Evolutionary conservation across 2,888 invertebrate genomes (phyloP), one percentile per base, ranked within the genome.

Genomic region (Drosophila leonis): DNA sequence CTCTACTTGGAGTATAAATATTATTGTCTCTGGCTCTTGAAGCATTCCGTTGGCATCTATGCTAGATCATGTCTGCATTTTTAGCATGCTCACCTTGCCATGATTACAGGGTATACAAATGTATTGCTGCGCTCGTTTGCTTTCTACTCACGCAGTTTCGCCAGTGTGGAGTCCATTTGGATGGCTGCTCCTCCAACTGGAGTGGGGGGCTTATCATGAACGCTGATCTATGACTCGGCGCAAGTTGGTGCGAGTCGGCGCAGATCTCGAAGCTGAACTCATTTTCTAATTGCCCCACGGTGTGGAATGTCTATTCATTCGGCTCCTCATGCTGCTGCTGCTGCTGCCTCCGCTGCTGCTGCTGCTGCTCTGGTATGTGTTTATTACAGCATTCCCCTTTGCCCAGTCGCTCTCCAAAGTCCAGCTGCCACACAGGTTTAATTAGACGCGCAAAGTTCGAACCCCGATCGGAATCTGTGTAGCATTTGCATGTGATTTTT

Each of bases 251-350:
- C 77, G 79, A 84, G 57, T 86, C 65, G 78, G 74, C 79, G 82
- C 83, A 64, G 55, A 44, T 57, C 41, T 41, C 71, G 74, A 76
- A 49, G 49, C 84, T 88, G 83, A 86, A 84, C 84, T 88, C 84
- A 84, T 84, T 84, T 88, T 88, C 87, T 84, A 84, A 84, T 84
- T 84, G 84, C 84, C 83, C 83, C 82, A 84, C 89, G 84, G 89
- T 86, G 65, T 75, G 84, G 84, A 86, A 86, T 84, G 81, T 83
- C 80, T 80, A 68, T 82, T 81, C 74, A 84, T 83, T 80, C 48
- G 52, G 71, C 67, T 49, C 49, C 74, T 74, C 54, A 55, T 29
- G 59, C 41, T 48, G 27, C 27, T 27, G 27, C 27, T 2, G 24
- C 12, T n/a, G 27, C 24, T 44, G 24, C 24, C 24, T 24, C n/a